Evolutionary conservation across 2,113 vertebrate genomes (phyloP), one percentile per base, ranked within the genome.

Genomic region (Macquaria australasica): DNA sequence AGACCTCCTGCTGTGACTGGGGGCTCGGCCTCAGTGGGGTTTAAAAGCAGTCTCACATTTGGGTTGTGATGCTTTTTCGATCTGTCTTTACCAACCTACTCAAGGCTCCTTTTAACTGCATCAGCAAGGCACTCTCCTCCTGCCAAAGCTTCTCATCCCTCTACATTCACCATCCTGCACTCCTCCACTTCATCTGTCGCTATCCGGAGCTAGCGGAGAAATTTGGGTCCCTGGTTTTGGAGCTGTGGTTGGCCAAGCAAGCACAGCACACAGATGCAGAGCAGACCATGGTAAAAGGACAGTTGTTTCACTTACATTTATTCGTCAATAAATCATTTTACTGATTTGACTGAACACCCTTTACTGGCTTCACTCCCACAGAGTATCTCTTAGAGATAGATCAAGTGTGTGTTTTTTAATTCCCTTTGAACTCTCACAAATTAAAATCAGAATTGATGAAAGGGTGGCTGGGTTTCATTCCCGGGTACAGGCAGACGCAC

Each of bases 151-250:
- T 98, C 84, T 93, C 88, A 23, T 92, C 93, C 39, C 85, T 98
- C 79, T 98, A 97, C 72, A 89, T 94, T 51, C 97, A 97, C 87
- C 97, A 97, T 87, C 95, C 96, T 2, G 88, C 95, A 6, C 90
- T 98, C 69, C 95, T 98, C 90, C 96, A 93, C 89, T 96, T 99
- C 85, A 96, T 99, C 88, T 96, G 97, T 80, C 58, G 10, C 31
- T 97, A 97, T 85, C 94, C 96, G 20, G 96, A 96, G 69, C 91
- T 99, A 60, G 93, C 95, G 74, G 96, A 97, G 51, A 95, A 87
- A 79, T 97, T 97, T 87, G 97, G 97, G n/a, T 63, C 91, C 8
- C 50, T 67, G 5, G 89, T 96, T 58, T 92, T 99, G 67, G 96
- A 96, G 1, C 94, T 97, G 66, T 98, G 97, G 97, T 95, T 99